Base-by-base conservation (phyloP, 2,113 vertebrate genomes). In the Spheniscus mendiculus region DNA sequence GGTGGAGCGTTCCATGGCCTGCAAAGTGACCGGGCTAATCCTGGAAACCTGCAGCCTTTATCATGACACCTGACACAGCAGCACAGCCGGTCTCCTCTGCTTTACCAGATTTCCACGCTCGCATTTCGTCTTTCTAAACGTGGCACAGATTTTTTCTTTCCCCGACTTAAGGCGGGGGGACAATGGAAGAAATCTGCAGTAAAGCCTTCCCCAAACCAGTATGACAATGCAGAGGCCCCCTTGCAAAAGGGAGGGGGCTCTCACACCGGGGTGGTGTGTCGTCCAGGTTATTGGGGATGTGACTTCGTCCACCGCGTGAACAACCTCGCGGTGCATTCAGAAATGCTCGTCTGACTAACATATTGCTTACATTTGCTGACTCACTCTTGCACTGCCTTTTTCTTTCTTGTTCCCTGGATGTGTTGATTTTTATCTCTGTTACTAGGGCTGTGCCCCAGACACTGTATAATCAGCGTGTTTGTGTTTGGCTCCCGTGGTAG, bases 391-490 rank as follows among this genome's bases (percentile, higher is more conserved):
- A 79, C 77, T 95, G 89, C 77, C 95, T 91, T 90, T 76, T 95
- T 81, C 83, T 89, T 69, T 93, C 86, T 53, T 47, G 82, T 87
- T 83, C 76, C 77, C 84, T 92, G 82, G 49, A 42, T 96, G 70
- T 83, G 94, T 93, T 96, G 89, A 93, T 96, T 96, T 96, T 93
- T 95, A 89, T 95, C 96, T 94, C 83, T 82, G 88, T 85, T 95
- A 93, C 90, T 81, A 85, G 87, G 90, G 83, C 94, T 90, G 87
- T 63, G 82, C 56, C 86, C 74, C 80, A 93, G 92, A 95, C 85
- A 9, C 79, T 71, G 71, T 90, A 83, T 87, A 90, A 90, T 87
- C 92, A 72, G 90, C 2, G 1, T 91, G 79, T 85, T 85, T 89
- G 70, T 66, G 47, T 91, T 96, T 69, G 88, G 52, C 81, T 93